phyloP scores from a whole-genome alignment of 2,113 vertebrate species.

The Heterotilapia buettikoferi region DNA sequence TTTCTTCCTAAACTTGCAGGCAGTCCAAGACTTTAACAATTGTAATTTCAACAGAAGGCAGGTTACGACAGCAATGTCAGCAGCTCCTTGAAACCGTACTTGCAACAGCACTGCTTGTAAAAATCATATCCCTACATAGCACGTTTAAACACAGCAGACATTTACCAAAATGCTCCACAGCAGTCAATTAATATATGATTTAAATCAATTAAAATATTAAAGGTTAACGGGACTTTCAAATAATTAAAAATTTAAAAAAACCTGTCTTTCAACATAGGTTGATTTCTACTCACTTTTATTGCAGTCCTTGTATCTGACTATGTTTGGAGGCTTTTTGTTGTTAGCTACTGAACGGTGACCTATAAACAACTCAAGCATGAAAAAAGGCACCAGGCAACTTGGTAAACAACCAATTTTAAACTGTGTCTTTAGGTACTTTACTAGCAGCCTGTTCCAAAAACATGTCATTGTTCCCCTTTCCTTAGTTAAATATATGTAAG shows the following conservation, averaged over 20 bases:
- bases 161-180: neutral
- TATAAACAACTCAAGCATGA: neutral
- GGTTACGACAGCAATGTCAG: neutral
- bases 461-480: neutral
- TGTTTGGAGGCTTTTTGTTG: neutral
- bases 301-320: neutral
- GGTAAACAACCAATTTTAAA: neutral
- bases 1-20: neutral
- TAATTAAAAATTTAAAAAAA: neutral
- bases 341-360: neutral
- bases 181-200: neutral
- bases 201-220: neutral
- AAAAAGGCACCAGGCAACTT: neutral
- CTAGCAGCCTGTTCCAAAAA: neutral
- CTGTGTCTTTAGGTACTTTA: neutral
- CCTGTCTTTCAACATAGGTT: neutral
- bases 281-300: neutral
- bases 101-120: neutral
- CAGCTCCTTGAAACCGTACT: neutral
- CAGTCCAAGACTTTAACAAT: neutral
- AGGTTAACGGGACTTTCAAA: too few relatives aligned
- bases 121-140: neutral
- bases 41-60: neutral
- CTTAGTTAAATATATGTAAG: neutral
- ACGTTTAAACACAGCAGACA: neutral